Evolutionary conservation across 2,113 vertebrate genomes (phyloP), one percentile per base, ranked within the genome.

Genomic region (Peromyscus californicus): DNA sequence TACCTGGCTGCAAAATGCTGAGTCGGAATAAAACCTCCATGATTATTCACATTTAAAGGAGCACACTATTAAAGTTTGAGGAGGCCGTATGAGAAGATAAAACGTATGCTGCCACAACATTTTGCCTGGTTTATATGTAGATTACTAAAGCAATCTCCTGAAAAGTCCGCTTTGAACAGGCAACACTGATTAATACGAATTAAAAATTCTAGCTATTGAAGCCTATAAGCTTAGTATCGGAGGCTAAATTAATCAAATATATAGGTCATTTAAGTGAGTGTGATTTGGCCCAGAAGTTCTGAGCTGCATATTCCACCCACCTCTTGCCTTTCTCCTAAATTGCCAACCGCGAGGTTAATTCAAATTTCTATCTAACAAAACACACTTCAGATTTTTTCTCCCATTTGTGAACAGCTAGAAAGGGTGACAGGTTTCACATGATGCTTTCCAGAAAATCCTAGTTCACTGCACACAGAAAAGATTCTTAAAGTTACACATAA

Each of bases 81-180:
- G 89, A 97, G 92, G 72, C 57, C 24, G 0, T 95, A 86, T 84
- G 96, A 97, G 96, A 98, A 98, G 88, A 96, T 95, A 96, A 96
- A 98, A 92, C 85, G 94, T 12, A 94, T 39, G 75, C 92, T 95
- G 82, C 96, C 87, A 86, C 54, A 97, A 95, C 51, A 94, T 63
- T 97, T 98, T 96, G 95, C 95, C 85, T 96, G 92, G 75, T 97
- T 98, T 97, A 75, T 90, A 97, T 92, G 95, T 39, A 98, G 97
- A 97, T 97, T 97, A 90, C 95, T 96, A 95, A 78, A 97, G 92
- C 80, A 96, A 79, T 98, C 82, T 94, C 80, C 85, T 80, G 51
- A 78, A 96, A 98, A 75, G 86, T 97, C 90, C 95, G 93, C 42
- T 97, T 95, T 45, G 61, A 97, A 87, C 93, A 98, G 72, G 33